Percentiles rank a stretch among this genome's conserved stretches.
Evolutionary conservation across 2,888 invertebrate genomes (phyloP).

Genomic region (Pegoplata infirma): DNA sequence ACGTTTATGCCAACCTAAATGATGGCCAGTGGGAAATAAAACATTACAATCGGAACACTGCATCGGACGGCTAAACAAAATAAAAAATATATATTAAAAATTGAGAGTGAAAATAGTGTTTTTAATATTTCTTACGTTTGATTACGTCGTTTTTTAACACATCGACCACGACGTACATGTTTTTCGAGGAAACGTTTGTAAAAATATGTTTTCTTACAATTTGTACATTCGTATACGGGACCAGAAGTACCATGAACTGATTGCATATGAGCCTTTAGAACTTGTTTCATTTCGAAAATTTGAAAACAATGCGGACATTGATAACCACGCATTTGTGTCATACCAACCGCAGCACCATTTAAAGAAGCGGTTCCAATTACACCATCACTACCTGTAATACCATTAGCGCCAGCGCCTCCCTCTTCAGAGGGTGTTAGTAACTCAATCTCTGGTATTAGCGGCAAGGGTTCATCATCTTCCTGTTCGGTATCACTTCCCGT

Average conservation of each 20-base stretch:
- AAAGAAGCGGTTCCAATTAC: slow-evolving; percentile 4
- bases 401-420: slow-evolving; percentile 64
- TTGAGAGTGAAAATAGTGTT: background rate
- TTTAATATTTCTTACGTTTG: slow-evolving; percentile 74
- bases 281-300: slow-evolving; percentile 75
- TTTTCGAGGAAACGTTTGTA: slow-evolving; percentile 77
- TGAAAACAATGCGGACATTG: slow-evolving; percentile 76
- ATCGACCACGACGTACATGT: slow-evolving; percentile 76
- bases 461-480: slow-evolving; percentile 72
- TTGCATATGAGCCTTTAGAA: slow-evolving; percentile 77
- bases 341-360: background rate
- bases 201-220: slow-evolving; percentile 77
- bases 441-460: slow-evolving; percentile 77
- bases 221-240: slow-evolving; percentile 76
- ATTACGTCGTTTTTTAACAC: slow-evolving; percentile 77
- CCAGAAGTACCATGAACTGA: slow-evolving; percentile 75
- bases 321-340: slow-evolving; percentile 68
- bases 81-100: background rate
- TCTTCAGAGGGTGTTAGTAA: slow-evolving; percentile 76
- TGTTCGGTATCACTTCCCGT: slow-evolving; percentile 68
- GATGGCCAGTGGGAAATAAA: slow-evolving; percentile 77
- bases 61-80: slow-evolving; percentile 74
- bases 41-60: slow-evolving; percentile 77
- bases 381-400: slow-evolving; percentile 32
- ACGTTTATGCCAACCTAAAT: slow-evolving; percentile 77